Percentiles rank a stretch among this genome's conserved stretches.
These are phyloP conservation scores for Endotricha flammealis DNA, from an alignment of 2,888 invertebrate species.

Conservation along the genomic window DNA sequence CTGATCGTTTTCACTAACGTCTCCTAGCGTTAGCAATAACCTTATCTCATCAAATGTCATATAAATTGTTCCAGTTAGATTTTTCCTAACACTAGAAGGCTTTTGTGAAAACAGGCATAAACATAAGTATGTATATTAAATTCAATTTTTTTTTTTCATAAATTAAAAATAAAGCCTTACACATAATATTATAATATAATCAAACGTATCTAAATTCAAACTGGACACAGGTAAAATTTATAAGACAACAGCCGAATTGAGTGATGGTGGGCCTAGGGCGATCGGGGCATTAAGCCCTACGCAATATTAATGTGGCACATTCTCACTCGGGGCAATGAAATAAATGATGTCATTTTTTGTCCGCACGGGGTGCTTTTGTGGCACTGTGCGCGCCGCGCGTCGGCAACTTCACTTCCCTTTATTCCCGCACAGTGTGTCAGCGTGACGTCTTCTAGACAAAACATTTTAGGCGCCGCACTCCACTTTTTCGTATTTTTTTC, in stretches of 20 bases:
- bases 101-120: no score
- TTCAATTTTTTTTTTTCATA: no score
- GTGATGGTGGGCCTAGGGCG: slow-evolving; percentile 65
- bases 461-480: slow-evolving; percentile 69
- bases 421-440: slow-evolving; percentile 48
- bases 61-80: no score
- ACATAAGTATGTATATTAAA: no score
- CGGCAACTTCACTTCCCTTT: slow-evolving; percentile 56
- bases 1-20: no score
- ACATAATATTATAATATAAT: no score
- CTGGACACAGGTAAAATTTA: slow-evolving; percentile 20
- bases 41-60: no score
- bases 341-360: slow-evolving; percentile 79
- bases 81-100: no score
- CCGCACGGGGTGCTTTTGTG: slow-evolving; percentile 60
- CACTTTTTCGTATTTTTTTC: slow-evolving; percentile 35
- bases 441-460: slow-evolving; percentile 71
- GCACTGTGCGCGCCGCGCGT: slow-evolving; percentile 50
- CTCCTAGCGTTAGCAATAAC: no score
- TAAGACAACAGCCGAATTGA: slow-evolving; percentile 33
- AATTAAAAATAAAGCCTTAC: no score
- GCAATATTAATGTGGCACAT: slow-evolving; percentile 72
- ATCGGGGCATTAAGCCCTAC: slow-evolving; percentile 65
- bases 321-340: slow-evolving; percentile 75
- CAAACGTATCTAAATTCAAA: not conserved